Evolutionary conservation across 1,140 invertebrate genomes (phyloP), one percentile per base, ranked within the genome.

Genomic region (Cyrtorhinus lividipennis): DNA sequence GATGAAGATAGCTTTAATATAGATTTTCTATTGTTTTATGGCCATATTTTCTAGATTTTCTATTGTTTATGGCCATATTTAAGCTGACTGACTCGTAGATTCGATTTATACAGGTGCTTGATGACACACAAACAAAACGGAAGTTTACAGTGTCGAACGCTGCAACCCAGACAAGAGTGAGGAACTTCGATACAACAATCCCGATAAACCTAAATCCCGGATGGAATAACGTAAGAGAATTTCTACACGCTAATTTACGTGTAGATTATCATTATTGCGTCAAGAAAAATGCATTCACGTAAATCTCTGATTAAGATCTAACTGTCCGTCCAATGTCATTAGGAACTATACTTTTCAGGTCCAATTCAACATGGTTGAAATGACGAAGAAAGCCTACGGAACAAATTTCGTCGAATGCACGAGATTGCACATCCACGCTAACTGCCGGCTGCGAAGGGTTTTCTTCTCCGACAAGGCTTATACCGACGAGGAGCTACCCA

Each of bases 121-220:
- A 98, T 74, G 91, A 96, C 72, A 89, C 91, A 73, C 85, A 90
- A 69, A 85, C 95, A 72, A 81, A 85, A 66, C 79, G 95, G 63
- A 79, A 95, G 68, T 96, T 98, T 74, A 81, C 92, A 57, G 88
- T 93, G 30, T 95, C 92, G 64, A 98, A 97, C 74, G 98, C 92
- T 71, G 90, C 97, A 71, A 92, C 87, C 44, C 87, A 84, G 38
- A 95, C 92, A 0, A 83, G 88, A 70, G 86, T 95, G 0, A 86
- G 90, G 69, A 88, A 91, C 0, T 97, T 96, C 71, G 92, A 87
- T 68, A 95, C 91, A 56, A 87, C 86, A 18, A 95, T 96, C 90
- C 95, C 95, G 2, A 83, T 95, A 73, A 81, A 86, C 64, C 76
- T 97, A 67, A 87, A 90, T 56, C 82, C 85, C 46, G 93, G 93